Percentiles rank a stretch among this genome's conserved stretches.
Conservation (phyloP, 2,888 invertebrate genomes). For the Aleiodes alternator region DNA sequence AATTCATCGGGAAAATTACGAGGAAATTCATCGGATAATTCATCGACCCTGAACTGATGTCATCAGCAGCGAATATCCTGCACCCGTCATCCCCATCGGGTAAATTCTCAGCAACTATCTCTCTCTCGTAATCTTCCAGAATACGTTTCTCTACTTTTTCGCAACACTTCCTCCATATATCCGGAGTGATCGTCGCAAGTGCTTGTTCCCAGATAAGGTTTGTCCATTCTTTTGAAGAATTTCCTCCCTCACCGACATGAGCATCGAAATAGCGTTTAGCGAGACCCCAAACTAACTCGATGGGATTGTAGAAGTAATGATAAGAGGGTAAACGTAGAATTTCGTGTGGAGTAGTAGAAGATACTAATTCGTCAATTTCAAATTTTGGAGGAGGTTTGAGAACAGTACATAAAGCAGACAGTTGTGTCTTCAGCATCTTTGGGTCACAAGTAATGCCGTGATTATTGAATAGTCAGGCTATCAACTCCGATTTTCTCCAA, state of each 20-base stretch:
- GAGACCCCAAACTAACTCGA: slow-evolving; percentile 23
- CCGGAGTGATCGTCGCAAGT: not conserved
- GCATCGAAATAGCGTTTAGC: slow-evolving; percentile 20
- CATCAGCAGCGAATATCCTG: not conserved
- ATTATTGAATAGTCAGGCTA: no score
- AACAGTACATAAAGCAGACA: no score
- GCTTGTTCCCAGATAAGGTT: not conserved
- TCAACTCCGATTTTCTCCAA: no score
- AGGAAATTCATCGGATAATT: no score
- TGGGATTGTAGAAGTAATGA: slow-evolving; percentile 29
- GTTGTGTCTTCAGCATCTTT: no score
- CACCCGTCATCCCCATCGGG: no score
- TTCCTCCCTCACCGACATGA: not conserved
- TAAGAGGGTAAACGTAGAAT: slow-evolving; percentile 26
- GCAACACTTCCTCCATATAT: slow-evolving; percentile 5
- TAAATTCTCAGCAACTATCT: not conserved
- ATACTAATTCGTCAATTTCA: no score
- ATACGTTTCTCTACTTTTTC: not conserved
- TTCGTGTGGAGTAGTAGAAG: not conserved
- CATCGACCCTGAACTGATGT: no score
- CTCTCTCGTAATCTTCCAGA: slow-evolving; percentile 10
- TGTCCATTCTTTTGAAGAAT: slow-evolving; percentile 2
- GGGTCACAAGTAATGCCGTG: no score
- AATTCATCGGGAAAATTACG: no score
- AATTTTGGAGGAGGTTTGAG: no score